Evolutionary conservation across 2,797 vertebrate genomes (phyloP).

Genomic region (Acestrorhynchus altus): DNA sequence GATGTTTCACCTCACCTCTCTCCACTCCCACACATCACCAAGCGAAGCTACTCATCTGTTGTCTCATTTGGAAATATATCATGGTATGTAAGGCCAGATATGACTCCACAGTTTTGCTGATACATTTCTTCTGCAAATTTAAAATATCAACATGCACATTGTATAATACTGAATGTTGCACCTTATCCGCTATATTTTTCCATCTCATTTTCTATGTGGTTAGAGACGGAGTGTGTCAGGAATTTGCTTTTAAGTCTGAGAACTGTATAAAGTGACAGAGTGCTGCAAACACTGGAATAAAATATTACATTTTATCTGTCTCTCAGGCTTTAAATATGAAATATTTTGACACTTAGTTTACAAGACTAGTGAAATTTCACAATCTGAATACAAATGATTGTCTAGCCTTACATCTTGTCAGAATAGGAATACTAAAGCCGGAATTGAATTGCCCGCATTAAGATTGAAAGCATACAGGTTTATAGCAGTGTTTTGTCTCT

Average conservation of each 20-base stretch:
- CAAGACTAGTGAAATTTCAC: constrained; percentile 3
- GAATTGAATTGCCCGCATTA: not conserved
- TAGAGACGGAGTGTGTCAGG: not conserved
- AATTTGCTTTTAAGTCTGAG: not conserved
- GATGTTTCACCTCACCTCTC: too few species aligned
- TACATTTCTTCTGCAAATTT: too few species aligned
- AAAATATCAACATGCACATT: too few species aligned
- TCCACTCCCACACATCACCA: too few species aligned
- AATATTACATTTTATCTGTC: not conserved
- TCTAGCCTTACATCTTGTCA: not conserved
- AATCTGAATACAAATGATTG: not conserved
- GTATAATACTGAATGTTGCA: too few species aligned
- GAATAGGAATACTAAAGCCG: not conserved
- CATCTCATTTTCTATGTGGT: not conserved
- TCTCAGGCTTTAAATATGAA: not conserved
- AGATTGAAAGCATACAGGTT: not conserved
- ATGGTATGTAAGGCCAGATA: too few species aligned
- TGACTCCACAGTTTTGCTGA: too few species aligned
- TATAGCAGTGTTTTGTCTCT: not conserved
- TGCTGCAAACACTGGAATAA: not conserved
- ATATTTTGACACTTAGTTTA: not conserved
- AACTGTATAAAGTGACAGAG: not conserved
- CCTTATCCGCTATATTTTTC: too few species aligned
- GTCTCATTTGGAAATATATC: too few species aligned
- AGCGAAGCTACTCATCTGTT: too few species aligned